Percentiles rank a stretch among this genome's conserved stretches.
Evolutionary conservation across 2,888 invertebrate species (phyloP).

Genomic region (Chrysodeixis includens): DNA sequence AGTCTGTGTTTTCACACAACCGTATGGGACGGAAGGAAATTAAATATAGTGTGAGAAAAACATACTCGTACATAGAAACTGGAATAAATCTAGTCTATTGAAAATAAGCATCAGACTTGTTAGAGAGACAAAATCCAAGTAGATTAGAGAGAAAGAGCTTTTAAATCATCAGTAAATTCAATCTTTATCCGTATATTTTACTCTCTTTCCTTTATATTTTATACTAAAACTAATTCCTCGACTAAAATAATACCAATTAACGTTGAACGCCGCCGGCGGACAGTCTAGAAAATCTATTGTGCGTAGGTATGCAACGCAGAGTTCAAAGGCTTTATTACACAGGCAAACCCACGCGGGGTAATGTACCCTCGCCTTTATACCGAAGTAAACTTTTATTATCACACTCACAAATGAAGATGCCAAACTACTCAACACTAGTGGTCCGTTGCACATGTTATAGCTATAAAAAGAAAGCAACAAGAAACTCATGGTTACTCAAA

Average conservation of each 20-base stretch:
- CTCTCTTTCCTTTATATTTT: too few relatives aligned
- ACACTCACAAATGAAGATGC: not conserved
- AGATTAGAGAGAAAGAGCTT: too few relatives aligned
- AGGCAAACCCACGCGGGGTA: not conserved
- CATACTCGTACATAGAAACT: too few relatives aligned
- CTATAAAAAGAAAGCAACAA: not conserved
- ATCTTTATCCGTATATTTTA: too few relatives aligned
- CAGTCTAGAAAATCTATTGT: not conserved
- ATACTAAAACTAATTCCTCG: not conserved
- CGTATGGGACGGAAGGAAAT: too few relatives aligned
- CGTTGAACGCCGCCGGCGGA: not conserved
- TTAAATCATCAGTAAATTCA: too few relatives aligned
- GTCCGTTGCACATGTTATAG: not conserved
- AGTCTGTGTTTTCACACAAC: too few relatives aligned
- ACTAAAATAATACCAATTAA: slow-evolving; percentile 4
- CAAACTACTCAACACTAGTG: not conserved
- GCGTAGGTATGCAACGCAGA: slow-evolving; percentile 1
- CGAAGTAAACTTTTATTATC: not conserved
- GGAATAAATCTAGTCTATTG: too few relatives aligned
- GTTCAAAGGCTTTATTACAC: not conserved
- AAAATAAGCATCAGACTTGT: too few relatives aligned
- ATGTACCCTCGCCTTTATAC: too few relatives aligned
- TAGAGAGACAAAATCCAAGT: too few relatives aligned
- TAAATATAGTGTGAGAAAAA: too few relatives aligned
- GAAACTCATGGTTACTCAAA: not conserved